phyloP scores from a whole-genome alignment of 2,888 invertebrate genomes.

The Colostygia pectinataria region DNA sequence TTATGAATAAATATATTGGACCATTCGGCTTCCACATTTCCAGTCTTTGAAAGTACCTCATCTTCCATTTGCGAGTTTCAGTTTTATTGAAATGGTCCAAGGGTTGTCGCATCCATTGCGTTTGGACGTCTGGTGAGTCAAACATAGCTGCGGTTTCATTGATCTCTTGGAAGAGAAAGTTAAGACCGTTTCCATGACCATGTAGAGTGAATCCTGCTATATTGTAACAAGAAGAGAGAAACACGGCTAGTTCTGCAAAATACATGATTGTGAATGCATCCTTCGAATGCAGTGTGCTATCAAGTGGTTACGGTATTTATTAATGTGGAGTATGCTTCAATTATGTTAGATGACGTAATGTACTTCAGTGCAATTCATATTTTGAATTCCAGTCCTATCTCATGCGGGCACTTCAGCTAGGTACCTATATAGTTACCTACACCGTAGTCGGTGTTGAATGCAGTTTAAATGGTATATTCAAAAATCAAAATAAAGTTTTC shows the following conservation, averaged over 20 bases:
- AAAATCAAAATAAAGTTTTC: too few relatives aligned
- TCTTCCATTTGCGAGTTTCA: constrained; percentile 59
- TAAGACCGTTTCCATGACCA: constrained; percentile 47
- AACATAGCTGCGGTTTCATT: constrained; percentile 33
- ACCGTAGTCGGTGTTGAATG: too few relatives aligned
- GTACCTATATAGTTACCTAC: too few relatives aligned
- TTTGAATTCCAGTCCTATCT: constrained; percentile 8
- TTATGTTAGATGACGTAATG: background rate
- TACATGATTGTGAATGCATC: constrained; percentile 15
- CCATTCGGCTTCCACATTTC: constrained; percentile 57
- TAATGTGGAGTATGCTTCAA: constrained; percentile 11
- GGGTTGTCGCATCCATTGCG: constrained; percentile 61
- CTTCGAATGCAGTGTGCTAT: background rate
- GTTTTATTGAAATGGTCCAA: constrained; percentile 62
- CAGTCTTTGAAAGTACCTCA: constrained; percentile 65
- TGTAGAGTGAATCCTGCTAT: constrained; percentile 44
- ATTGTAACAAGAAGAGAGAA: constrained; percentile 37
- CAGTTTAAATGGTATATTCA: too few relatives aligned
- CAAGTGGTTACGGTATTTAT: constrained; percentile 13
- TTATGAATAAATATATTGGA: constrained; percentile 63
- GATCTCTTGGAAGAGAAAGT: constrained; percentile 48
- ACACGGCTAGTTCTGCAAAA: constrained; percentile 28
- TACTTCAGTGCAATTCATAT: constrained; percentile 4
- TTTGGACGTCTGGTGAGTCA: constrained; percentile 37
- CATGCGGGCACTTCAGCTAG: constrained; percentile 9